Evolutionary conservation across 1,140 invertebrate genomes (phyloP).

Genomic region (Protaetia brevitarsis): DNA sequence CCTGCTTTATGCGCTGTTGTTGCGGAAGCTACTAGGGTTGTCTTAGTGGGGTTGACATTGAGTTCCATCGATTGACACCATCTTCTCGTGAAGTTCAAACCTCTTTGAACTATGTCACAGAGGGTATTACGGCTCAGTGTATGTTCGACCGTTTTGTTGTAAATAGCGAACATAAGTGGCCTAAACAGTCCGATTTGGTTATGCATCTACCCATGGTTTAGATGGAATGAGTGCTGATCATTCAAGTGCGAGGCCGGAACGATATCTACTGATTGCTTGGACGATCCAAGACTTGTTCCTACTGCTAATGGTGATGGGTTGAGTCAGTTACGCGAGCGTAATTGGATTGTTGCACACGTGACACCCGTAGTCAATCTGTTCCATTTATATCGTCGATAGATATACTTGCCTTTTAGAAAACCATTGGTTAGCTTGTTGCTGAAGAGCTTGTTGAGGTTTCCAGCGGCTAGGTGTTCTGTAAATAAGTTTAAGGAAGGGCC

Average conservation of each 20-base stretch:
- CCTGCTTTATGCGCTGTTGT: too few species aligned
- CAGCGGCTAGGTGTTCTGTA: conserved; percentile 66
- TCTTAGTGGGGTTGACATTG: too few species aligned
- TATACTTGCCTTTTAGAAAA: conserved; percentile 78
- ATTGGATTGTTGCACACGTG: conserved; percentile 80
- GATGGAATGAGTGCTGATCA: conserved; percentile 85
- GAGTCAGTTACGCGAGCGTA: conserved; percentile 76
- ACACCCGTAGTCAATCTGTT: conserved; percentile 84
- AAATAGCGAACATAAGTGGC: conserved; percentile 80
- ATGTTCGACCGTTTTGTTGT: conserved; percentile 83
- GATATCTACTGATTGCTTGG: conserved; percentile 79
- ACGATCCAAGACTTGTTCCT: conserved; percentile 57
- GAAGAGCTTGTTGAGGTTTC: conserved; percentile 73
- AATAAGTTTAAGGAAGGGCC: conserved; percentile 63
- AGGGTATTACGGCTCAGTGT: too few species aligned
- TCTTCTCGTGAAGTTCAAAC: too few species aligned
- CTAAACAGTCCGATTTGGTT: conserved; percentile 76
- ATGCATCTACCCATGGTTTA: conserved; percentile 82
- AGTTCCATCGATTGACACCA: too few species aligned
- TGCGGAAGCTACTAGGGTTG: too few species aligned
- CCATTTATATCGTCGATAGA: conserved; percentile 80
- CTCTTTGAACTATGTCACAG: too few species aligned
- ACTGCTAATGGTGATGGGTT: conserved; percentile 58
- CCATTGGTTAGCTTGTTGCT: conserved; percentile 79
- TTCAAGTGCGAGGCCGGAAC: conserved; percentile 74